Evolutionary conservation across 2,797 vertebrate genomes (phyloP).

Genomic region (Loris lydekkerianus): DNA sequence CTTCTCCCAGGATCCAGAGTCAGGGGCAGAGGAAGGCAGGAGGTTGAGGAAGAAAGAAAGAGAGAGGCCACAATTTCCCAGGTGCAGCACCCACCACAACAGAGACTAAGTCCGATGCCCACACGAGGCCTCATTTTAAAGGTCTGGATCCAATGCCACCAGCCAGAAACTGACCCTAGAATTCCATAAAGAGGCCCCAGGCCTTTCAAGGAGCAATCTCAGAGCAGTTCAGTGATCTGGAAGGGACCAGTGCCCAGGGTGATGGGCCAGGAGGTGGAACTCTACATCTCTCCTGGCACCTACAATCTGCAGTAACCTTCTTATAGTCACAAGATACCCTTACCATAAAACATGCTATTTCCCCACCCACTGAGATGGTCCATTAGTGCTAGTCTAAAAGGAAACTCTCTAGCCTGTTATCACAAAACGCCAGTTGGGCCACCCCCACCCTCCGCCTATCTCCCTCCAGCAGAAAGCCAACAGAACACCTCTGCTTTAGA

Average conservation of each 20-base stretch:
- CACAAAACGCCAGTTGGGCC: not conserved
- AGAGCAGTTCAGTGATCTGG: not conserved
- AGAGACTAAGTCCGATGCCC: not conserved
- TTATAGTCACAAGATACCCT: no score
- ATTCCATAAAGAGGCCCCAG: not conserved
- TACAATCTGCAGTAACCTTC: not conserved
- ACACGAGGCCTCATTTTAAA: not conserved
- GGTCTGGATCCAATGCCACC: not conserved
- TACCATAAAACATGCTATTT: fast-evolving
- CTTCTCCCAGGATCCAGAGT: not conserved
- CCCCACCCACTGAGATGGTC: not conserved
- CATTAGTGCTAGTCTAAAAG: fast-evolving
- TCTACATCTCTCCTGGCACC: not conserved
- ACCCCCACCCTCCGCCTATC: not conserved
- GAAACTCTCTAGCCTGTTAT: not conserved
- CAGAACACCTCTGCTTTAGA: not conserved
- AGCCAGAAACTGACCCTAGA: fast-evolving
- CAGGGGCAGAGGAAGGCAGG: not conserved
- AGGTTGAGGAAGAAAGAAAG: not conserved
- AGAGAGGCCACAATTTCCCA: not conserved
- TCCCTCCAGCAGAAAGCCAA: not conserved
- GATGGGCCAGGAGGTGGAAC: no score
- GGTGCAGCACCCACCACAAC: no score
- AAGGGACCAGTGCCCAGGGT: not conserved
- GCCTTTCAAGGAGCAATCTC: not conserved